Evolutionary conservation across 53 echinoderm and acorn worm species (phyloP).

Genomic region (Antedon mediterranea): DNA sequence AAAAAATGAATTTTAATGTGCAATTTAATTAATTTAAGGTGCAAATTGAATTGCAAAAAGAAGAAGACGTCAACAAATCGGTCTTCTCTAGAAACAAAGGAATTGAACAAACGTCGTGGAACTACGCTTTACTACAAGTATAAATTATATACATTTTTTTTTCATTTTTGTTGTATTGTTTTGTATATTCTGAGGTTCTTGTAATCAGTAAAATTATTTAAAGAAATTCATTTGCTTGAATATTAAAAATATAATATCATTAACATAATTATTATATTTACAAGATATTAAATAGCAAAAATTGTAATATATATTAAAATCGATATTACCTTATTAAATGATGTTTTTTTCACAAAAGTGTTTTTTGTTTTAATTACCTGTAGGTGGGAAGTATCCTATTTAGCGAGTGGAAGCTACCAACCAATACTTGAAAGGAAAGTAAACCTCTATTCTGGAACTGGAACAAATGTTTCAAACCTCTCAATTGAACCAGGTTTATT

Average conservation of each 20-base stretch:
- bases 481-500: slow-evolving; percentile 73
- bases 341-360: too few relatives aligned
- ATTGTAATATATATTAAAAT: too few relatives aligned
- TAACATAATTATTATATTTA: too few relatives aligned
- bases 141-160: too few relatives aligned
- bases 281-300: too few relatives aligned
- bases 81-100: slow-evolving; percentile 19
- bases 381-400: neutral
- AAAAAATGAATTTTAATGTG: too few relatives aligned
- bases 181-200: too few relatives aligned
- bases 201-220: too few relatives aligned
- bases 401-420: neutral
- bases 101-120: slow-evolving; percentile 3
- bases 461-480: slow-evolving; percentile 51
- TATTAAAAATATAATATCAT: too few relatives aligned
- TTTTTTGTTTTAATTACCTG: neutral
- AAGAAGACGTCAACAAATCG: slow-evolving; percentile 32
- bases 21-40: slow-evolving; percentile 4
- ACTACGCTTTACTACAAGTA: slow-evolving; percentile 29
- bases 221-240: too few relatives aligned
- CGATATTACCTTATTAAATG: too few relatives aligned
- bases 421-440: neutral
- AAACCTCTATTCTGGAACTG: slow-evolving; percentile 42
- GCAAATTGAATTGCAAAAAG: slow-evolving; percentile 32
- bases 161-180: too few relatives aligned